These are phyloP conservation scores for Drosophila rubida DNA, from an alignment of 2,888 invertebrate species.

Conservation along the genomic window DNA sequence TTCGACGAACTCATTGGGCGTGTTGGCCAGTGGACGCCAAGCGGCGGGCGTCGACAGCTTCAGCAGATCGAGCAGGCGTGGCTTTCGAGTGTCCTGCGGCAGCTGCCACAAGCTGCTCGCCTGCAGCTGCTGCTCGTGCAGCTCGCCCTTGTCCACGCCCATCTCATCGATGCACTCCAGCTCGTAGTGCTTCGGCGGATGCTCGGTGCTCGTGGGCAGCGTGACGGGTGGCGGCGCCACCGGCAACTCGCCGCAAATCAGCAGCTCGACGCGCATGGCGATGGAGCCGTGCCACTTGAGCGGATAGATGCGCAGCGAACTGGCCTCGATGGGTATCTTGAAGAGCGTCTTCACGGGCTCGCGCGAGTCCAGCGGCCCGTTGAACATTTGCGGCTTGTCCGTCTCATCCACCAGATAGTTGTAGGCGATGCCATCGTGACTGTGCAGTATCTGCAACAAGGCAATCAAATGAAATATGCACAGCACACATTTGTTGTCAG, in stretches of 20 bases:
- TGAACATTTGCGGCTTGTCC: slow-evolving; percentile 88
- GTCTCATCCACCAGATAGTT: slow-evolving; percentile 87
- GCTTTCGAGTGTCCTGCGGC: slow-evolving; percentile 70
- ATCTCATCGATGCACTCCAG: slow-evolving; percentile 89
- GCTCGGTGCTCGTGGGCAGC: slow-evolving; percentile 54
- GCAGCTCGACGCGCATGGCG: slow-evolving; percentile 89
- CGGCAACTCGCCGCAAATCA: slow-evolving; percentile 87
- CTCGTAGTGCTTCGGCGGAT: slow-evolving; percentile 37
- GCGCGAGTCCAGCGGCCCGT: slow-evolving; percentile 89
- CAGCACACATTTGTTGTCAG: too few relatives aligned
- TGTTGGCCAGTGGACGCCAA: slow-evolving; percentile 89
- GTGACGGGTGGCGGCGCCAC: slow-evolving; percentile 7
- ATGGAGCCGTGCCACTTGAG: slow-evolving; percentile 90
- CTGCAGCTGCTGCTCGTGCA: slow-evolving; percentile 88
- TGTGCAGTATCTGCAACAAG: slow-evolving; percentile 86
- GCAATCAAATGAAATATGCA: background rate
- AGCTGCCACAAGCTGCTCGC: slow-evolving; percentile 82
- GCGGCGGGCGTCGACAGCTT: slow-evolving; percentile 85
- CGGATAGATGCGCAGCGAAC: slow-evolving; percentile 89
- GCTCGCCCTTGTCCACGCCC: slow-evolving; percentile 88
- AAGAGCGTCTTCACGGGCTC: slow-evolving; percentile 88
- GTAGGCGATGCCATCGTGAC: slow-evolving; percentile 88
- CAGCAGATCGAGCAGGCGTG: slow-evolving; percentile 78
- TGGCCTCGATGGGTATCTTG: slow-evolving; percentile 90
- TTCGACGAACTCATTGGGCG: slow-evolving; percentile 90